phyloP scores from a whole-genome alignment of 2,888 invertebrate genomes.

The Drosophila phalerata region DNA sequence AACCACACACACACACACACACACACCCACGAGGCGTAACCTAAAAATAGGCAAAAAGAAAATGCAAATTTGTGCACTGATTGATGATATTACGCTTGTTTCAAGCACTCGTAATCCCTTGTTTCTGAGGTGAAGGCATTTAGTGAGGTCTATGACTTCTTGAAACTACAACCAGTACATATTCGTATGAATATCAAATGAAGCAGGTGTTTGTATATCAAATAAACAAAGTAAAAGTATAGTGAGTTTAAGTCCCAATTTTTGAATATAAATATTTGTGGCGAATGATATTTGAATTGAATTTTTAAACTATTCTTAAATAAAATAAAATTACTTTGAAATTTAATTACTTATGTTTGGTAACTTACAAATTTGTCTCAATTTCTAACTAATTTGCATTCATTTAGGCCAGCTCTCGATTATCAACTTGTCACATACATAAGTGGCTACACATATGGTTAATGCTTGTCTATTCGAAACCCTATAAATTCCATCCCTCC shows the following conservation, averaged over 20 bases:
- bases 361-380: background rate
- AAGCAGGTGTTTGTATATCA: too few species aligned
- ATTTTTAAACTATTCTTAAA: too few species aligned
- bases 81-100: constrained; percentile 71
- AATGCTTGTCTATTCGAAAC: constrained; percentile 2
- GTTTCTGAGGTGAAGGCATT: background rate
- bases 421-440: constrained; percentile 13
- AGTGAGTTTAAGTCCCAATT: too few species aligned
- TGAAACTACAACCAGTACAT: background rate
- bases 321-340: too few species aligned
- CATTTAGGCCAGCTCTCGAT: constrained; percentile 11
- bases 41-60: constrained; percentile 54
- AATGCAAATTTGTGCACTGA: constrained; percentile 76
- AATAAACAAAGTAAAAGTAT: too few species aligned
- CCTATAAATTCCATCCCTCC: constrained; percentile 2
- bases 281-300: too few species aligned
- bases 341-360: background rate
- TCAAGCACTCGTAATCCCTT: constrained; percentile 12
- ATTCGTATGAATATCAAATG: constrained; percentile 33
- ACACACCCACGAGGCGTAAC: background rate
- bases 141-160: constrained; percentile 1
- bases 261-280: too few species aligned
- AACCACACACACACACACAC: constrained; percentile 5
- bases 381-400: constrained; percentile 8
- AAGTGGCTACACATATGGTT: constrained; percentile 6